phyloP scores from a whole-genome alignment of 1,140 invertebrate species.

The Asbolus verrucosus region DNA sequence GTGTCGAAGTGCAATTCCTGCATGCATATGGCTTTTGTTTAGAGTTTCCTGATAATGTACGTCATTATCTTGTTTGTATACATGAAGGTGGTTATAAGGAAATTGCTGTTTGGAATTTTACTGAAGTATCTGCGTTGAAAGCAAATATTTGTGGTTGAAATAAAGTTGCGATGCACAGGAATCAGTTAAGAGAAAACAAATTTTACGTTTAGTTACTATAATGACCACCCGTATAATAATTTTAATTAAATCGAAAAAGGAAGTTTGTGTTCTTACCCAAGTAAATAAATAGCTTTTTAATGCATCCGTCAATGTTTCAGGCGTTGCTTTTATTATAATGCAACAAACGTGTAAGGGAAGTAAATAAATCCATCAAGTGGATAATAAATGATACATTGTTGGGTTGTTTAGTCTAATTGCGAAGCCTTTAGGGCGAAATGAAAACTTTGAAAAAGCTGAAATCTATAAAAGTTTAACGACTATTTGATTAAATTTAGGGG shows the following conservation, averaged over 20 bases:
- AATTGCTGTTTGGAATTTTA: constrained; percentile 33
- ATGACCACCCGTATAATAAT: background rate
- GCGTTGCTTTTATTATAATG: constrained; percentile 24
- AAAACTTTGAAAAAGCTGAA: constrained; percentile 4
- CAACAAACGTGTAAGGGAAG: constrained; percentile 21
- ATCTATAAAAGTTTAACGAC: constrained; percentile 5
- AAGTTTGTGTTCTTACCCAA: constrained; percentile 10
- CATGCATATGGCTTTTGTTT: constrained; percentile 30
- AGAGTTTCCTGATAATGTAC: constrained; percentile 17
- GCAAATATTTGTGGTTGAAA: constrained; percentile 27
- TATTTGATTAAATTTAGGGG: background rate
- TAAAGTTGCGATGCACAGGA: background rate
- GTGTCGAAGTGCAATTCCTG: constrained; percentile 27
- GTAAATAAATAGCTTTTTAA: constrained; percentile 7
- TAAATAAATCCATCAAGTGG: constrained; percentile 29
- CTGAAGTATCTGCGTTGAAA: constrained; percentile 19
- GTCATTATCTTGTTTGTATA: constrained; percentile 26
- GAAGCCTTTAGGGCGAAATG: background rate
- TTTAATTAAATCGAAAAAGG: constrained; percentile 25
- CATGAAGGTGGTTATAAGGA: constrained; percentile 29
- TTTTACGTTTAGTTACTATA: too few species aligned
- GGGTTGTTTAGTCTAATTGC: constrained; percentile 25
- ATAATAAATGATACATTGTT: constrained; percentile 33
- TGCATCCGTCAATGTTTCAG: constrained; percentile 23
- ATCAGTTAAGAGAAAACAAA: too few species aligned